Conservation (phyloP, 2,113 vertebrate genomes). For the Tetraodon nigroviridis region DNA sequence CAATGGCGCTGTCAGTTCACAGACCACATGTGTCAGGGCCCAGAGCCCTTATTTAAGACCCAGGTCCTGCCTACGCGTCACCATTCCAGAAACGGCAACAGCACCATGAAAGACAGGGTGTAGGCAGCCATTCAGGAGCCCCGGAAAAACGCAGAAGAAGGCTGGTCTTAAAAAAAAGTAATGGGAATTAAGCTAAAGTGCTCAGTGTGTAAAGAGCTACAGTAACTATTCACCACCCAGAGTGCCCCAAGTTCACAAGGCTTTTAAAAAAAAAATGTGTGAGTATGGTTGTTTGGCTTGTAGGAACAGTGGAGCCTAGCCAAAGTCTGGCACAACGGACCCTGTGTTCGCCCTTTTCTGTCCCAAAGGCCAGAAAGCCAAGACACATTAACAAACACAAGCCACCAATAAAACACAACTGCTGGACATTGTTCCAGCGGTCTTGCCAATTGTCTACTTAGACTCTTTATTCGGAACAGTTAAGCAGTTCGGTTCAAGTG, state of each 20-base stretch:
- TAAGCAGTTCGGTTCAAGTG: constrained; percentile 27
- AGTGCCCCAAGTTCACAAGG: constrained; percentile 60
- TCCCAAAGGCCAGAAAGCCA: constrained; percentile 42
- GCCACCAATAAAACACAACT: constrained; percentile 61
- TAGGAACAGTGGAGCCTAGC: constrained; percentile 63
- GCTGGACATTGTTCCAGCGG: constrained; percentile 54
- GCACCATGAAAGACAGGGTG: constrained; percentile 60
- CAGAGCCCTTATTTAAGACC: constrained; percentile 66
- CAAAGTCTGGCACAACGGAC: constrained; percentile 65
- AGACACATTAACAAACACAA: constrained; percentile 72
- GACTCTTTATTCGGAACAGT: constrained; percentile 28
- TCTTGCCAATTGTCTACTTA: constrained; percentile 49
- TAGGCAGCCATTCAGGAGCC: constrained; percentile 52
- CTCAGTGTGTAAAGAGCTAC: constrained; percentile 37
- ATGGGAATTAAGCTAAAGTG: constrained; percentile 48
- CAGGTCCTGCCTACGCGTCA: constrained; percentile 51
- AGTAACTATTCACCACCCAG: constrained; percentile 61
- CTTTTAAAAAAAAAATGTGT: constrained; percentile 61
- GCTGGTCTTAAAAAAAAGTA: constrained; percentile 41
- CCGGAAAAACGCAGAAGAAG: constrained; percentile 47
- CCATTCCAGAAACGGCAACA: constrained; percentile 46
- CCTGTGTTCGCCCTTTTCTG: constrained; percentile 61
- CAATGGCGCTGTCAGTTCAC: constrained; percentile 71
- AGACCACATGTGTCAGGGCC: constrained; percentile 68
- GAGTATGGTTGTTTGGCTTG: constrained; percentile 65